phyloP scores from a whole-genome alignment of 2,797 vertebrate species.

The Sebastes ruberrimus region DNA sequence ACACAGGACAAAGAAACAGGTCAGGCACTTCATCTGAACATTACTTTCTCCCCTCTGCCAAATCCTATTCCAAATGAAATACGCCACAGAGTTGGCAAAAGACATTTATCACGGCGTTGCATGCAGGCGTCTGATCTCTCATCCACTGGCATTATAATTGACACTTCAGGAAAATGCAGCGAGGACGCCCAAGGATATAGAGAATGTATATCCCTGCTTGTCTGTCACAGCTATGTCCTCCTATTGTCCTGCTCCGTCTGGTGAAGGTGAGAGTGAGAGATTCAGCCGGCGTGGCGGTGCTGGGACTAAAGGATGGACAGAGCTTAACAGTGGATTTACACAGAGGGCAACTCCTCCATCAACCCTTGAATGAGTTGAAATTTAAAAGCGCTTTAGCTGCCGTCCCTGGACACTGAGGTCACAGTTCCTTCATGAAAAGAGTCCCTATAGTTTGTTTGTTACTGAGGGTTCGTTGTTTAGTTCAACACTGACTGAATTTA shows the following conservation, averaged over 20 bases:
- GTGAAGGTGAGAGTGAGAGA: conserved; percentile 41
- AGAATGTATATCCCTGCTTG: conserved; percentile 27
- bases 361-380: conserved; percentile 50
- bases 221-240: conserved; percentile 28
- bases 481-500: not conserved
- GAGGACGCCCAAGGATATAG: conserved; percentile 43
- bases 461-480: not conserved
- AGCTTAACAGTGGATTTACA: conserved; percentile 66
- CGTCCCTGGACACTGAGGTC: not conserved
- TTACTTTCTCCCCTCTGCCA: conserved; percentile 50
- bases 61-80: conserved; percentile 70
- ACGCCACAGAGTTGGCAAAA: conserved; percentile 34
- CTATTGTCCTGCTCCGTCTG: conserved; percentile 12
- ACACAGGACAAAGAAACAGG: conserved; percentile 69
- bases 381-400: conserved; percentile 21
- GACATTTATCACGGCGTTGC: conserved; percentile 45
- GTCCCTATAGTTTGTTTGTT: not conserved
- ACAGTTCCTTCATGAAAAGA: not conserved
- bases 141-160: conserved; percentile 54
- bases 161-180: conserved; percentile 50
- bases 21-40: conserved; percentile 70
- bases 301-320: conserved; percentile 22
- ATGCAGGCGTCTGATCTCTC: conserved; percentile 49
- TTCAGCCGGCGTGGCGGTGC: not conserved
- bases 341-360: conserved; percentile 47